Conservation (phyloP, 2,888 invertebrate species). For the Alloplasta piceator region DNA sequence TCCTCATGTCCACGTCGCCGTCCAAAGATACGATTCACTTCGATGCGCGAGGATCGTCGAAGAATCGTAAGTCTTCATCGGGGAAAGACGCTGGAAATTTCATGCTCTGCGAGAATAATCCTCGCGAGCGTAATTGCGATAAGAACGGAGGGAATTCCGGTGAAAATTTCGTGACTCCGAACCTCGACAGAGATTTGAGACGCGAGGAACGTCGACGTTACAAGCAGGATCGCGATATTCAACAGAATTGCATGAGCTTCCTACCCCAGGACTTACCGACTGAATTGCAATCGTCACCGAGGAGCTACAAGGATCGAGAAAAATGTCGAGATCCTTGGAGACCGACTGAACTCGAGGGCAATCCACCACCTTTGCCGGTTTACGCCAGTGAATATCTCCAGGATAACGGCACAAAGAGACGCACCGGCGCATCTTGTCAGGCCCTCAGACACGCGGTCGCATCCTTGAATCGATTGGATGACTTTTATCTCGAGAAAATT, state of each 20-base stretch:
- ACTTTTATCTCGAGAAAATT: constrained; percentile 96
- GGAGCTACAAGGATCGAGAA: constrained; percentile 80
- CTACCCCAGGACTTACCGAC: constrained; percentile 76
- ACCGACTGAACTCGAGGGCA: constrained; percentile 80
- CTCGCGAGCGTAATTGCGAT: constrained; percentile 12
- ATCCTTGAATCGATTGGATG: constrained; percentile 95
- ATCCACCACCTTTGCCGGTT: constrained; percentile 56
- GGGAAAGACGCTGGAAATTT: constrained; percentile 16
- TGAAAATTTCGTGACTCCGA: constrained; percentile 68
- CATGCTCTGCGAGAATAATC: constrained; percentile 7
- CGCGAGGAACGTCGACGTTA: constrained; percentile 62
- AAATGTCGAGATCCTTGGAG: constrained; percentile 80
- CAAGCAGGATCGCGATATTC: constrained; percentile 66
- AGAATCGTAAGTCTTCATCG: constrained; percentile 33
- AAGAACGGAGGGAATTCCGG: constrained; percentile 24
- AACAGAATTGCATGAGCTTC: constrained; percentile 74
- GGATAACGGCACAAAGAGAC: constrained; percentile 76
- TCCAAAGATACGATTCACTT: constrained; percentile 56
- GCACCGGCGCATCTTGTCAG: constrained; percentile 92
- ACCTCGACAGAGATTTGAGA: constrained; percentile 71
- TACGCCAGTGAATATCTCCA: constrained; percentile 70
- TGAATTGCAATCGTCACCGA: constrained; percentile 78
- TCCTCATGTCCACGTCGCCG: constrained; percentile 18
- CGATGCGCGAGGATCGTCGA: constrained; percentile 56
- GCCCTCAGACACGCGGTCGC: constrained; percentile 96